Conservation (phyloP, 2,113 vertebrate genomes). For the Danionella cerebrum region DNA sequence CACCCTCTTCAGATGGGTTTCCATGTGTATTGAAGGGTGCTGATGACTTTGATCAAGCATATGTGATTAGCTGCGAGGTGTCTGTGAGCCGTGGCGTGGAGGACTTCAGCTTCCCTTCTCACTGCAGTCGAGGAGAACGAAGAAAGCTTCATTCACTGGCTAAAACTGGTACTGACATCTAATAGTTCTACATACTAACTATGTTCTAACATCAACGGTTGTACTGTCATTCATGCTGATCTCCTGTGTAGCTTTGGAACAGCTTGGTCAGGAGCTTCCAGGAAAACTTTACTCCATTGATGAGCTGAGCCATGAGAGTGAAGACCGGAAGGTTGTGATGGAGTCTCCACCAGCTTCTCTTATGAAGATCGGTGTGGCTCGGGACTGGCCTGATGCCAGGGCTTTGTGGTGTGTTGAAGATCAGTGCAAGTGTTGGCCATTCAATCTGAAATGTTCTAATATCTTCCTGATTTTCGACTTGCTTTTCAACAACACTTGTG, state of each 20-base stretch:
- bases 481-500: too few species aligned
- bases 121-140: slow-evolving; percentile 65
- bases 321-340: slow-evolving; percentile 31
- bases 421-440: too few species aligned
- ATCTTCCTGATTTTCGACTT: too few species aligned
- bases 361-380: slow-evolving; percentile 53
- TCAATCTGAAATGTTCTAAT: too few species aligned
- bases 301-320: slow-evolving; percentile 45
- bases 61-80: slow-evolving; percentile 50
- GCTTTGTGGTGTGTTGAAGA: slow-evolving; percentile 51
- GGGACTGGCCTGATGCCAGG: slow-evolving; percentile 64
- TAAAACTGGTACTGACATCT: slow-evolving; percentile 53
- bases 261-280: slow-evolving; percentile 43
- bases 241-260: slow-evolving; percentile 46
- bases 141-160: slow-evolving; percentile 54
- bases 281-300: slow-evolving; percentile 54
- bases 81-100: slow-evolving; percentile 50
- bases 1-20: too few species aligned
- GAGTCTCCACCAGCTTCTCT: slow-evolving; percentile 41
- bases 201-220: not conserved
- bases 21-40: too few species aligned
- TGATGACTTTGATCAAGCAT: slow-evolving; percentile 52
- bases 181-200: too few species aligned
- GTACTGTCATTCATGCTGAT: not conserved
- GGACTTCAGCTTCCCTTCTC: slow-evolving; percentile 59